Conservation (phyloP, 2,113 vertebrate species). For the Malurus elegans region DNA sequence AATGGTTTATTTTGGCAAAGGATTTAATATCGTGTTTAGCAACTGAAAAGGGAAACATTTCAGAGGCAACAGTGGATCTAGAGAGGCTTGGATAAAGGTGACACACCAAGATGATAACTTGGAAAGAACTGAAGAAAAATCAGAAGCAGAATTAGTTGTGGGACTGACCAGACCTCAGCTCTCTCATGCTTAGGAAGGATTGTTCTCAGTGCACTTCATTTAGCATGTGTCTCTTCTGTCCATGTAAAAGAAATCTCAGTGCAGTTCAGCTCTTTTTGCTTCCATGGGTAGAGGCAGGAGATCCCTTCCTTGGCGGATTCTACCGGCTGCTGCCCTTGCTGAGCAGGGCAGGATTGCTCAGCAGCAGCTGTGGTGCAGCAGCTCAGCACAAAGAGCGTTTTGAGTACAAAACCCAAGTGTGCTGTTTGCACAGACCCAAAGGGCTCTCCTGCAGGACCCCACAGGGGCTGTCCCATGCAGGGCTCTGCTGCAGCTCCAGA, state of each 20-base stretch:
- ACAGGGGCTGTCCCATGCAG: neutral
- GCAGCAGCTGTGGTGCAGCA: neutral
- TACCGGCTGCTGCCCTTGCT: accelerated
- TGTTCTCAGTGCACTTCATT: neutral
- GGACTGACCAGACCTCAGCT: neutral
- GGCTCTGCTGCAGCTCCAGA: neutral
- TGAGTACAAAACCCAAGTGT: neutral
- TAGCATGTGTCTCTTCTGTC: accelerated
- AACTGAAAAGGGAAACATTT: neutral
- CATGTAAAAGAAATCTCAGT: neutral
- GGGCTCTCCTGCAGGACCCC: too few relatives aligned
- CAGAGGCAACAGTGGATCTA: neutral
- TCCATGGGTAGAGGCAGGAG: neutral
- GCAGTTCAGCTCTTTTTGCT: neutral
- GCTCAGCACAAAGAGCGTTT: neutral
- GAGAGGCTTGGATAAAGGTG: neutral
- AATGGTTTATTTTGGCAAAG: neutral
- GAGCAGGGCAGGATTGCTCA: neutral
- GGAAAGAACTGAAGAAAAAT: neutral
- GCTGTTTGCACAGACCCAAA: neutral
- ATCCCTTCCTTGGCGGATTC: neutral
- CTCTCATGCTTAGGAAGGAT: neutral
- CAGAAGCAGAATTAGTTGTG: neutral
- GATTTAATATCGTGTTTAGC: neutral
- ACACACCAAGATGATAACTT: neutral